Evolutionary conservation across 2,113 vertebrate genomes (phyloP), one percentile per base, ranked within the genome.

Genomic region (Puntigrus tetrazona): DNA sequence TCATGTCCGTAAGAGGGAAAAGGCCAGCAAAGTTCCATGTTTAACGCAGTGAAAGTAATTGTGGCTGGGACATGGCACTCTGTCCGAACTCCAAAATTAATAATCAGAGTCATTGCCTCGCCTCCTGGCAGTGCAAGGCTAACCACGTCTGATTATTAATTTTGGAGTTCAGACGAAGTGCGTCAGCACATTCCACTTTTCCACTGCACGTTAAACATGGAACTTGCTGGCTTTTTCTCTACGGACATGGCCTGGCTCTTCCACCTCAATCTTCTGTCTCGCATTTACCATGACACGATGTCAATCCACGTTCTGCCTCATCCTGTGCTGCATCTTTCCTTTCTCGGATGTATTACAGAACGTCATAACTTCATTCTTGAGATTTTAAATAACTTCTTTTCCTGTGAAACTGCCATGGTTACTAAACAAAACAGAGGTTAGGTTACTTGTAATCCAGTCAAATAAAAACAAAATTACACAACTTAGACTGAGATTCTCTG

Each of bases 51-150:
- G 88, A 75, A 88, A 82, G 73, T n/a, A n/a, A n/a, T n/a, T n/a
- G n/a, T n/a, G n/a, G n/a, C n/a, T n/a, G 91, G 92, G 94, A 94
- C 94, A 92, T 94, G 94, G 91, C 84, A 82, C 92, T 91, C 93
- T 89, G 90, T 93, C 90, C 92, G 90, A 94, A 94, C 93, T 93
- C 91, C 91, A 91, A 92, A 93, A 93, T 94, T 93, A 93, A 93
- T 94, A 93, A 93, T 93, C 93, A 92, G 91, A 89, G n/a, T n/a
- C n/a, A n/a, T n/a, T n/a, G n/a, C 90, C 88, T 82, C 86, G 86
- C 90, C 90, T 92, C 90, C 92, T 92, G 92, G 92, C 92, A 91
- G 89, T 36, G 90, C 87, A 89, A 63, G 81, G 86, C 88, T 91
- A 89, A 93, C 91, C 92, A 45, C 91, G 89, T 89, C 91, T 92